Evolutionary conservation across 2,797 vertebrate genomes (phyloP), one percentile per base, ranked within the genome.

Genomic region (Lemur catta): DNA sequence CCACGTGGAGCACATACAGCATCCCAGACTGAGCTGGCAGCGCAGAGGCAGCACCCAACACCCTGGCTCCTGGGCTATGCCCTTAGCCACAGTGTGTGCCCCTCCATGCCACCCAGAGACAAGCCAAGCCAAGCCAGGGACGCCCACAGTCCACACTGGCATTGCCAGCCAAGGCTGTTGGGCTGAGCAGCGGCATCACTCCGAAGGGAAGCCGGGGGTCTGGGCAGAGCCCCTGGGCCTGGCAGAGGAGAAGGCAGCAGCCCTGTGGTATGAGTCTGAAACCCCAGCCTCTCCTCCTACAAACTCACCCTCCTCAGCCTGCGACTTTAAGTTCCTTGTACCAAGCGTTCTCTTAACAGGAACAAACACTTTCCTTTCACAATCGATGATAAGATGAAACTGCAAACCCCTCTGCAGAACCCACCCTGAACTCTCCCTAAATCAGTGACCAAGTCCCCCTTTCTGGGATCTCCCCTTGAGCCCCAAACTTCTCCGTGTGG

Each of bases 1-100:
- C 18, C 24, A 2, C 6, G 15, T 15, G 3, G 4, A 22, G 9
- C 30, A 0, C 2, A 0, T 10, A 33, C 30, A 2, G 33, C 3
- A 30, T 50, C 26, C 4, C 6, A 35, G 30, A 14, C 3, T 48
- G 24, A 14, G 15, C 13, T 38, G 59, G n/a, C 26, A 63, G 35
- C 28, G 8, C 35, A 30, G 35, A 52, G 15, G 46, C 14, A n/a
- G 38, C 12, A 7, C 26, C 4, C 11, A 24, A 8, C 28, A 43
- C n/a, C 13, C 7, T 15, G 28, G 7, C 61, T 43, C 22, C 30
- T 11, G 33, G 48, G 48, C 17, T 33, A 13, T 46, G 4, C 1
- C 28, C 7, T 72, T 30, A 55, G 13, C 24, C 24, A 18, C 2
- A 9, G 57, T 43, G 46, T 4, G 12, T 65, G 15, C 33, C n/a